phyloP scores from a whole-genome alignment of 2,888 invertebrate genomes.

The Laspeyria flexula region DNA sequence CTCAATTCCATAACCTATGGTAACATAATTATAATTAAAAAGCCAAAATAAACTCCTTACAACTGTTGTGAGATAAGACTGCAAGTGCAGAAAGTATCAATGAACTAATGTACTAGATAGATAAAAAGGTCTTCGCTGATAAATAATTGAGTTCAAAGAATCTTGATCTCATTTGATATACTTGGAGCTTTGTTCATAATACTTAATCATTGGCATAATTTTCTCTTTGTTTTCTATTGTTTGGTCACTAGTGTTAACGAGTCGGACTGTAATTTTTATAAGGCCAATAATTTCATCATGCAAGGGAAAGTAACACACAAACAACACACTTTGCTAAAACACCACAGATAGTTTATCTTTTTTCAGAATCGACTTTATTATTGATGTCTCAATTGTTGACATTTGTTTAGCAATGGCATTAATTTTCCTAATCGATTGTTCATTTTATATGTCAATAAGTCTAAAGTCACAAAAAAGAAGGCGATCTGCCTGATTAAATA shows the following conservation, averaged over 20 bases:
- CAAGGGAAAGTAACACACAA: constrained; percentile 9
- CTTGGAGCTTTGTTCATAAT: constrained; percentile 18
- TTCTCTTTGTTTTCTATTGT: constrained; percentile 23
- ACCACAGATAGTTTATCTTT: constrained; percentile 6
- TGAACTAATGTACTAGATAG: constrained; percentile 27
- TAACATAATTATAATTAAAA: too few species aligned
- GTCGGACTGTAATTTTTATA: constrained; percentile 10
- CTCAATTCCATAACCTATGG: too few species aligned
- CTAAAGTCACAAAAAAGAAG: too few species aligned
- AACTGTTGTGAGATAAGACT: neutral
- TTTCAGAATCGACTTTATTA: constrained; percentile 5
- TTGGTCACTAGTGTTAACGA: constrained; percentile 17
- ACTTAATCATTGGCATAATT: constrained; percentile 31
- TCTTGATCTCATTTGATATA: constrained; percentile 28
- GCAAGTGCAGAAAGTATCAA: neutral
- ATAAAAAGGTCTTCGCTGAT: constrained; percentile 32
- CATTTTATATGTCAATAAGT: neutral
- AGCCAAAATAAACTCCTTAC: too few species aligned
- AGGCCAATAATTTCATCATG: constrained; percentile 30
- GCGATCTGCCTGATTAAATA: too few species aligned
- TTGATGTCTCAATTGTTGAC: neutral
- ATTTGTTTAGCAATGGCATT: neutral
- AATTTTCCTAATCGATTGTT: neutral
- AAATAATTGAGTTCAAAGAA: constrained; percentile 32
- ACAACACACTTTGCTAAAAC: constrained; percentile 10